Evolutionary conservation across 2,888 invertebrate genomes (phyloP).

Genomic region (Eupithecia abbreviata): DNA sequence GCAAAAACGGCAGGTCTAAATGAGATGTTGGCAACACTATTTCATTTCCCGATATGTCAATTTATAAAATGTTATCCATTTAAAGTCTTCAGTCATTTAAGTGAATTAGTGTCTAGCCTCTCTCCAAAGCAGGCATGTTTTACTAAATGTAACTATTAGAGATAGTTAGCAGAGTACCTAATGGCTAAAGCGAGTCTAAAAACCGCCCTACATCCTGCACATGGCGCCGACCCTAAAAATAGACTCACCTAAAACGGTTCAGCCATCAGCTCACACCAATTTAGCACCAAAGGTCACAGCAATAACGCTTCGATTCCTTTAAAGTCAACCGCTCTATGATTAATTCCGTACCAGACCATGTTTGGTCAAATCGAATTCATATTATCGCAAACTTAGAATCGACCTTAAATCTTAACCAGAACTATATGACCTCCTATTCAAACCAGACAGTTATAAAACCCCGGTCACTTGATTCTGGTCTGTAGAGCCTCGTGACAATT

Average conservation of each 20-base stretch:
- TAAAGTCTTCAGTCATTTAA: not conserved
- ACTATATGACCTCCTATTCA: constrained; percentile 6
- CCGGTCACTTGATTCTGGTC: constrained; percentile 17
- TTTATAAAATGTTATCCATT: not conserved
- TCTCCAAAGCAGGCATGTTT: not conserved
- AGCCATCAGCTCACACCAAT: constrained; percentile 23
- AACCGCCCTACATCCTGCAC: constrained; percentile 26
- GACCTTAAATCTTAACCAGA: constrained; percentile 51
- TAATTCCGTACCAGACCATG: constrained; percentile 59
- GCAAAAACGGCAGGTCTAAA: not conserved
- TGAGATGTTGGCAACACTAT: not conserved
- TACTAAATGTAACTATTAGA: not conserved
- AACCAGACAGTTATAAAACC: not conserved
- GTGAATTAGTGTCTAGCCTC: not conserved
- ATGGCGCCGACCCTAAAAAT: constrained; percentile 33
- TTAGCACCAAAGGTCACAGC: constrained; percentile 43
- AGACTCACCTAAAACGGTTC: constrained; percentile 28
- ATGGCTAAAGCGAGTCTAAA: constrained; percentile 3
- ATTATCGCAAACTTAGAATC: constrained; percentile 52
- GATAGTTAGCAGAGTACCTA: not conserved
- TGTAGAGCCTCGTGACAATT: not conserved
- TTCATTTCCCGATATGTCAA: not conserved
- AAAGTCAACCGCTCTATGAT: constrained; percentile 53
- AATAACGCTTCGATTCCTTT: constrained; percentile 49
- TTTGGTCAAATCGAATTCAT: constrained; percentile 68